A percentile compares a stretch with the other conserved stretches of the same genome.
Evolutionary conservation across 2,888 invertebrate species (phyloP).

Genomic region (Ophion slaviceki): DNA sequence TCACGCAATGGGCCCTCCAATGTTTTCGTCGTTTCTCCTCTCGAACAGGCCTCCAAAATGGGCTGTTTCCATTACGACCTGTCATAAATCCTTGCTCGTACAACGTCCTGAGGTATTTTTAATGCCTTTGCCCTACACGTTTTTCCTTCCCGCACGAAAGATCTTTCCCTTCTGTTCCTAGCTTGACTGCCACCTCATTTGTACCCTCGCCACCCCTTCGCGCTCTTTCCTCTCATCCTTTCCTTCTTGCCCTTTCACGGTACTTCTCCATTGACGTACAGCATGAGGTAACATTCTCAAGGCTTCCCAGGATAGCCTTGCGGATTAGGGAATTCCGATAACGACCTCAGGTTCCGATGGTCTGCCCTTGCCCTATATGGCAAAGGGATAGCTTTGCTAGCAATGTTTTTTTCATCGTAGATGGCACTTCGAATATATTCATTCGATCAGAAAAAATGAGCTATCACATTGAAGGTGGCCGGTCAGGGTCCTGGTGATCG

Average conservation of each 20-base stretch:
- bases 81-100: conserved; percentile 49
- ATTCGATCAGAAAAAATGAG: no score
- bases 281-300: conserved; percentile 1
- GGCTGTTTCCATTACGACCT: conserved; percentile 50
- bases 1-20: conserved; percentile 47
- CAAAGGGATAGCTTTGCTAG: no score
- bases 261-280: not conserved
- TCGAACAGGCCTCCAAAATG: conserved; percentile 47
- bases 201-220: no score
- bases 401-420: no score
- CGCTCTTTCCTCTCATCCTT: not conserved
- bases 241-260: conserved; percentile 1
- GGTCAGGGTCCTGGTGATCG: no score
- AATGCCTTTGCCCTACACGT: conserved; percentile 41
- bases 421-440: no score
- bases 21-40: conserved; percentile 50
- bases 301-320: conserved; percentile 9
- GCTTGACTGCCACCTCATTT: no score
- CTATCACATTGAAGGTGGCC: no score
- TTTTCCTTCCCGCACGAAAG: conserved; percentile 22
- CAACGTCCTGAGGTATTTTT: conserved; percentile 38
- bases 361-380: not conserved
- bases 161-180: not conserved
- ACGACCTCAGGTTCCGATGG: not conserved
- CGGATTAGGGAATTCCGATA: not conserved